Evolutionary conservation across 2,113 vertebrate genomes (phyloP).

Genomic region (Psittacus erithacus): DNA sequence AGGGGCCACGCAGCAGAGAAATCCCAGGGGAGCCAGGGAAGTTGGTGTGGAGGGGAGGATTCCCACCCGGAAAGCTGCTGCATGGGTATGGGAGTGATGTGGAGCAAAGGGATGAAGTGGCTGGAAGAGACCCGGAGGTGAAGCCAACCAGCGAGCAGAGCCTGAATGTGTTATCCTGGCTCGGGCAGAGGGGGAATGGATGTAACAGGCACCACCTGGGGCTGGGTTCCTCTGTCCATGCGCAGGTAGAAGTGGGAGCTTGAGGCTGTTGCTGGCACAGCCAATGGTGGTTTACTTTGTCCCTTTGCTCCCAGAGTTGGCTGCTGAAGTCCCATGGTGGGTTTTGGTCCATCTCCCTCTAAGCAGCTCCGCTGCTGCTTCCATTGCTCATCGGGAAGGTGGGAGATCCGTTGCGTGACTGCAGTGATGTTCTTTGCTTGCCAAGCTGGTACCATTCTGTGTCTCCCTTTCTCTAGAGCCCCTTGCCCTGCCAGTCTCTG

Average conservation of each 20-base stretch:
- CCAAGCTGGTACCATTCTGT: background rate
- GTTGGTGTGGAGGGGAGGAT: background rate
- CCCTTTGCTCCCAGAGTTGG: accelerated
- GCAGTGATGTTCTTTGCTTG: accelerated
- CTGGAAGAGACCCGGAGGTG: background rate
- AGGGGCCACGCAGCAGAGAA: background rate
- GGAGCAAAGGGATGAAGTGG: background rate
- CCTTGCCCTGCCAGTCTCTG: conserved; percentile 33
- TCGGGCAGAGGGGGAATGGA: accelerated
- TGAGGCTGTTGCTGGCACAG: background rate
- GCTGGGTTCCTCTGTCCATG: accelerated
- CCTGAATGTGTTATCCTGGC: background rate
- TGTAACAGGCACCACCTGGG: accelerated
- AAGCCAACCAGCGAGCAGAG: accelerated
- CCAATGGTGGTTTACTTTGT: background rate
- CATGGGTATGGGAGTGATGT: background rate
- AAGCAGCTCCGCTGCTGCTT: background rate
- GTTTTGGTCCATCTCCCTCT: background rate
- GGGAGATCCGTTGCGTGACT: accelerated
- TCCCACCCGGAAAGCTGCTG: background rate
- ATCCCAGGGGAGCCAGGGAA: background rate
- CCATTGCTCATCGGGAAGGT: background rate
- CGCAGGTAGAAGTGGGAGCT: accelerated
- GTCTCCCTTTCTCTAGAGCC: background rate
- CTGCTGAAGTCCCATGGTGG: accelerated